Percentiles rank a stretch among this genome's conserved stretches.
These are phyloP conservation scores for Falco punctatus DNA, from an alignment of 2,113 vertebrate species.

Conservation along the genomic window DNA sequence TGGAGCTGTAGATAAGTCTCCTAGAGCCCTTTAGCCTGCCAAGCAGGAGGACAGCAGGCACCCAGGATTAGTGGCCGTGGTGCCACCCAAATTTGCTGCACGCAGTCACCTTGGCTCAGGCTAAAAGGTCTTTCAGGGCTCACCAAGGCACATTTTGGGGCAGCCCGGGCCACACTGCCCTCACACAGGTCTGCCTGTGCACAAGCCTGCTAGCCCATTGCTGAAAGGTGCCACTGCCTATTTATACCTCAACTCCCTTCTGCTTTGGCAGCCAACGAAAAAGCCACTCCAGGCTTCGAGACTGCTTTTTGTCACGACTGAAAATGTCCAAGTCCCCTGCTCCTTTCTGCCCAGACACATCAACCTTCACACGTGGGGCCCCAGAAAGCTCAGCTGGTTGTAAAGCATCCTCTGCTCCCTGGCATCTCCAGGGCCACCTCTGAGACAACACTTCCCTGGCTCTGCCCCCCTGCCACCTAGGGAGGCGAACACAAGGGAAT, in stretches of 20 bases:
- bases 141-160: background rate
- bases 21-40: background rate
- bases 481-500: background rate
- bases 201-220: background rate
- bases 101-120: background rate
- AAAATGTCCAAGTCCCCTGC: background rate
- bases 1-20: no score
- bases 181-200: rapidly evolving
- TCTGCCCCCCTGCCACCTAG: background rate
- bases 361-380: rapidly evolving
- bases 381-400: background rate
- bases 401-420: background rate
- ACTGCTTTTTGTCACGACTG: background rate
- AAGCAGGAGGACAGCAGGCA: background rate
- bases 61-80: no score
- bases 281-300: background rate
- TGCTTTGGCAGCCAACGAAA: rapidly evolving
- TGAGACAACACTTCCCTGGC: background rate
- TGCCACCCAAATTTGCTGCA: background rate
- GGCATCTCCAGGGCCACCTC: background rate
- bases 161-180: background rate
- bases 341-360: background rate
- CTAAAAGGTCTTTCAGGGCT: background rate
- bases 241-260: rapidly evolving
- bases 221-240: no score